Evolutionary conservation across 2,113 vertebrate genomes (phyloP).

Genomic region (Pagrus major): DNA sequence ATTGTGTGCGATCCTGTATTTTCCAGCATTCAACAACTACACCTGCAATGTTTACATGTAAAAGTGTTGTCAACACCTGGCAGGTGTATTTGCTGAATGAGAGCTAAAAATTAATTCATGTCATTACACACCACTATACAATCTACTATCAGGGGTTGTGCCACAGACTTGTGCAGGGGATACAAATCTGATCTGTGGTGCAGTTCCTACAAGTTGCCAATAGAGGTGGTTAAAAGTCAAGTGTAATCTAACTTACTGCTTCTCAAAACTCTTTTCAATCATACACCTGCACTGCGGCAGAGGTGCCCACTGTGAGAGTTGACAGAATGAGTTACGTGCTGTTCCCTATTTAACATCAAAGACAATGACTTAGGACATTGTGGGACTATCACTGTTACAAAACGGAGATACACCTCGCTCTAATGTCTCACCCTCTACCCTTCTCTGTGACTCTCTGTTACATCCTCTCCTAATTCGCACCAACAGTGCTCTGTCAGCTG

Average conservation of each 20-base stretch:
- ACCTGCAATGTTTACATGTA: background rate
- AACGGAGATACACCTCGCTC: background rate
- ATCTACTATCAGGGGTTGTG: background rate
- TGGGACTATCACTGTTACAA: background rate
- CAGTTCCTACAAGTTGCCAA: constrained; percentile 25
- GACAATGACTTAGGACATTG: background rate
- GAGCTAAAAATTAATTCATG: background rate
- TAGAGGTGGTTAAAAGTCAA: constrained; percentile 27
- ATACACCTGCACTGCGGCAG: constrained; percentile 39
- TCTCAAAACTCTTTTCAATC: background rate
- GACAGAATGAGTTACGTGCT: background rate
- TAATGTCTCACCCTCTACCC: background rate
- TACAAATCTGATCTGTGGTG: constrained; percentile 19
- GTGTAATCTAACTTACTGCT: background rate
- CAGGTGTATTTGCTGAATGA: background rate
- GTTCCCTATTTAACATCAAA: background rate
- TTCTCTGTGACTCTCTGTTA: background rate
- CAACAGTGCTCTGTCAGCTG: constrained; percentile 4
- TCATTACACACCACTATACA: background rate
- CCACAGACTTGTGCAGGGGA: background rate
- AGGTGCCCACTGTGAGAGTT: background rate
- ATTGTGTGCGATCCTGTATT: background rate
- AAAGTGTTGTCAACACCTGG: background rate
- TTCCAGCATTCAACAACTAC: constrained; percentile 8
- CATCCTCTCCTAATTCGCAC: constrained; percentile 10